These are phyloP conservation scores for Micropoecilia bifurca DNA, from an alignment of 2,797 vertebrate genomes.

Conservation along the genomic window DNA sequence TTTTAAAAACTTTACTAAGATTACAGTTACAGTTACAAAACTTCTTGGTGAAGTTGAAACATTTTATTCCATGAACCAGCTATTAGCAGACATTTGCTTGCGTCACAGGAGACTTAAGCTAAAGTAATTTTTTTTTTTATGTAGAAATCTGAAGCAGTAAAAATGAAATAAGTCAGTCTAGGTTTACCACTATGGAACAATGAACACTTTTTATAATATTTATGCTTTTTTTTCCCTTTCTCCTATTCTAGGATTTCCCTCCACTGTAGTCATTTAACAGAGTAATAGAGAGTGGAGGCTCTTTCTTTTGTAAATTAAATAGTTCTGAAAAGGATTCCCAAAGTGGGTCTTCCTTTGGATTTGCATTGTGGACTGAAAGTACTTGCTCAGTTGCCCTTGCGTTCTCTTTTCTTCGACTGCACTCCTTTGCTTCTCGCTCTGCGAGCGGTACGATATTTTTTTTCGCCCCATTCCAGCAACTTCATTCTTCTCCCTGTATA, in stretches of 20 bases:
- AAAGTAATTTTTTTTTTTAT: neutral
- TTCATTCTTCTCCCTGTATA: conserved; percentile 74
- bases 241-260: conserved; percentile 64
- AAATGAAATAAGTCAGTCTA: neutral
- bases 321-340: conserved; percentile 82
- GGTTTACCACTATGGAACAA: neutral
- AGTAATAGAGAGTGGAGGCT: conserved; percentile 66
- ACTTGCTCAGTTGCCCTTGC: conserved; percentile 46
- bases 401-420: conserved; percentile 58
- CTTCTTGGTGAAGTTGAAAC: neutral
- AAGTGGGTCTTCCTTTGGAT: conserved; percentile 60
- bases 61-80: neutral
- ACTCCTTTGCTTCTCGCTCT: conserved; percentile 53
- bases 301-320: conserved; percentile 85
- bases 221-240: conserved; percentile 73
- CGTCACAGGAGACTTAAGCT: neutral
- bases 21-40: neutral
- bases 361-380: conserved; percentile 60
- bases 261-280: conserved; percentile 20
- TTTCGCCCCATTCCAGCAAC: conserved; percentile 54
- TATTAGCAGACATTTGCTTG: neutral
- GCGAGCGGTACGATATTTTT: conserved; percentile 53
- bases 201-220: conserved; percentile 5
- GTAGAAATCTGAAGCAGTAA: neutral
- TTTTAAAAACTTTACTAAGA: neutral